A percentile compares a stretch with the other conserved stretches of the same genome.
These are phyloP conservation scores for Mimumesa dahlbomi DNA, from an alignment of 2,888 invertebrate genomes.

Conservation along the genomic window DNA sequence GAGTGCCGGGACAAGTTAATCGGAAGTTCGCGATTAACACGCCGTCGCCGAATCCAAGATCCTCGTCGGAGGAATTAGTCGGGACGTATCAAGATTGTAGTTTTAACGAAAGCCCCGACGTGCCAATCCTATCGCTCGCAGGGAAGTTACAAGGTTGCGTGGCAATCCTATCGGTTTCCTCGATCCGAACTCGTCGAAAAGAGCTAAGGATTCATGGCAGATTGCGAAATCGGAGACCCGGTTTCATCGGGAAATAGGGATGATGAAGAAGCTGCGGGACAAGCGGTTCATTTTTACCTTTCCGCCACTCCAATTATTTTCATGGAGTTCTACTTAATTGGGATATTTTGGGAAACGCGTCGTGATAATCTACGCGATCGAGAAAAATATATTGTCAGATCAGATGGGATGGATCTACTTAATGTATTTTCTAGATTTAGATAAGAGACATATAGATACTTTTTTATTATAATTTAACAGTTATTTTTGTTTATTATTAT, in stretches of 20 bases:
- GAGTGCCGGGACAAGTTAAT: conserved; percentile 8
- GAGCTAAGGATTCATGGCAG: neutral
- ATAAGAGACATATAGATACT: too few species aligned
- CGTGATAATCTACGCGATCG: too few species aligned
- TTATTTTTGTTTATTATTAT: too few species aligned
- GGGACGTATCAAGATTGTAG: neutral
- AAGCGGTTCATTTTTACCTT: conserved; percentile 2
- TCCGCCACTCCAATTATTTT: too few species aligned
- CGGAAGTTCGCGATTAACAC: conserved; percentile 18
- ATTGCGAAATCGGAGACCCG: conserved; percentile 2
- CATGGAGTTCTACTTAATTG: conserved; percentile 21
- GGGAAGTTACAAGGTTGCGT: neutral
- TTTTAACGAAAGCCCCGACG: neutral
- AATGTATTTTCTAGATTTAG: too few species aligned
- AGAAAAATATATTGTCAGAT: too few species aligned
- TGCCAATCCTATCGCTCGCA: neutral
- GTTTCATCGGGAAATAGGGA: neutral
- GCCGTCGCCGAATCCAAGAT: neutral
- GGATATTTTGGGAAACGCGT: conserved; percentile 25
- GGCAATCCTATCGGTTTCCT: neutral
- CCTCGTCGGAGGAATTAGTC: neutral
- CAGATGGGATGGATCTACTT: too few species aligned
- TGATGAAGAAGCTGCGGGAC: neutral
- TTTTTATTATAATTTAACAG: too few species aligned
- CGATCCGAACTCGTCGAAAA: neutral